Evolutionary conservation across 2,797 vertebrate genomes (phyloP).

Genomic region (Vipera ursinii): DNA sequence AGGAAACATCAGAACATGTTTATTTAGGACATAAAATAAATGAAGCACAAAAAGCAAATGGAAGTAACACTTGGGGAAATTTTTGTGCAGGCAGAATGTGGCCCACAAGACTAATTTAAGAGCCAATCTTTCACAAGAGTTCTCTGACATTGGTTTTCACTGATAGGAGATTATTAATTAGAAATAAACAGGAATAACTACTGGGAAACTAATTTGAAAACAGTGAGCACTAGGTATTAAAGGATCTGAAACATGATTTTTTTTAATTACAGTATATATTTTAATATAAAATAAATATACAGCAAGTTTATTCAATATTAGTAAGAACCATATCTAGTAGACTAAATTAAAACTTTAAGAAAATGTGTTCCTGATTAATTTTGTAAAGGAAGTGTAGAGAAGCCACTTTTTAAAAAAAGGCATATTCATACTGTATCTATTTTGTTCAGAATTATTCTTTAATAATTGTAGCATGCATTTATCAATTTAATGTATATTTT

Average conservation of each 20-base stretch:
- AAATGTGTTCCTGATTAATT: neutral
- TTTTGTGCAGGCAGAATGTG: neutral
- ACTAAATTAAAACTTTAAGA: neutral
- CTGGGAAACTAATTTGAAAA: neutral
- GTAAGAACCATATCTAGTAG: neutral
- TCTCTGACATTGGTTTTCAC: neutral
- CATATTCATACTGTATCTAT: neutral
- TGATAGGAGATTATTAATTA: constrained; percentile 23
- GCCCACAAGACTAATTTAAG: constrained; percentile 4
- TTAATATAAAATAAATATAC: neutral
- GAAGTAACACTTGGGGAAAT: neutral
- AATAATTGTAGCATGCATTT: neutral
- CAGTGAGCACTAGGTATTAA: neutral
- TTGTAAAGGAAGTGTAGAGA: neutral
- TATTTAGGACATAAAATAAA: constrained; percentile 23
- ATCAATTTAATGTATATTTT: neutral
- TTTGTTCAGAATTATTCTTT: neutral
- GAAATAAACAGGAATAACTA: neutral
- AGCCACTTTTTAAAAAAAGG: neutral
- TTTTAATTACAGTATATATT: neutral
- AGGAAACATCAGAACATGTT: neutral
- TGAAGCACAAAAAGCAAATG: constrained; percentile 26
- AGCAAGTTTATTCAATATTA: neutral
- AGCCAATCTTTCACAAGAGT: neutral
- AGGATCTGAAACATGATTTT: neutral